Percentiles rank a stretch among this genome's conserved stretches.
These are phyloP conservation scores for Coreius guichenoti DNA, from an alignment of 2,797 vertebrate genomes.

Conservation along the genomic window DNA sequence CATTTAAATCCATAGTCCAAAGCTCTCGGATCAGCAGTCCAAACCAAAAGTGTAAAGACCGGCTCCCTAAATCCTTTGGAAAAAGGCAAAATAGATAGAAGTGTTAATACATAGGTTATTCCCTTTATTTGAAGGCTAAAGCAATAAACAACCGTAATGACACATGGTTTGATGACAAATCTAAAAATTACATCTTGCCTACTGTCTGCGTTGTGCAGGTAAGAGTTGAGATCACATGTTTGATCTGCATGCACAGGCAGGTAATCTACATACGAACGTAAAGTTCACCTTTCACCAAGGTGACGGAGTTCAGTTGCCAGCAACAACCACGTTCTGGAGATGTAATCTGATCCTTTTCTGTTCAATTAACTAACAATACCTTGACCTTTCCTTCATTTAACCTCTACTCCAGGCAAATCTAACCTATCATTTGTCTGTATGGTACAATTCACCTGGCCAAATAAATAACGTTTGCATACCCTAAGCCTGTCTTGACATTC, in stretches of 20 bases:
- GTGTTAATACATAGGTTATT: not conserved
- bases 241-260: not conserved
- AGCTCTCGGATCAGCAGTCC: conserved; percentile 46
- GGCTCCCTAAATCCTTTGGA: not conserved
- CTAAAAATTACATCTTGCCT: not conserved
- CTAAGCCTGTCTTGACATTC: no score
- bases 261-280: conserved; percentile 14
- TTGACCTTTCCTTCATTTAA: conserved; percentile 1
- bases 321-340: not conserved
- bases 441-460: not conserved
- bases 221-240: not conserved
- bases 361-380: conserved; percentile 22
- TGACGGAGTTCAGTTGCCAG: not conserved
- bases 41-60: not conserved
- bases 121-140: not conserved
- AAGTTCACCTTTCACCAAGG: conserved; percentile 15
- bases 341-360: conserved; percentile 16
- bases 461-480: not conserved
- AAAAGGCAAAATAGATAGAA: not conserved
- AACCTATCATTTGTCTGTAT: not conserved
- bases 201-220: not conserved
- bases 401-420: not conserved
- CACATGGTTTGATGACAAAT: not conserved
- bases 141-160: not conserved
- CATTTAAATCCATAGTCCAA: conserved; percentile 70